These are phyloP conservation scores for Carduelis carduelis DNA, from an alignment of 2,797 vertebrate genomes.

Conservation along the genomic window DNA sequence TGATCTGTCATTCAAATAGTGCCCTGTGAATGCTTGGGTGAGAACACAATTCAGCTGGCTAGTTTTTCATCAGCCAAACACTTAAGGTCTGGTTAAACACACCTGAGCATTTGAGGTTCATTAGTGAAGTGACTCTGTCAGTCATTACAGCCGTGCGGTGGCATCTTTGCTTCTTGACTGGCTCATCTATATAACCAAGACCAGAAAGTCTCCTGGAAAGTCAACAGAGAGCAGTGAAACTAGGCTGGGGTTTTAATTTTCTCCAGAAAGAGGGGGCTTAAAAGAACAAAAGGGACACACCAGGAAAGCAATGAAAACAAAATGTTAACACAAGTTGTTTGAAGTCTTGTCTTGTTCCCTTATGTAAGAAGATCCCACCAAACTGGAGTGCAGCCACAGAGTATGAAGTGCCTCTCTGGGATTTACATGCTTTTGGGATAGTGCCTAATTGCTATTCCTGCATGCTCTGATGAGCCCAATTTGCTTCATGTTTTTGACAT, in stretches of 20 bases:
- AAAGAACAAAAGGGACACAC: background rate
- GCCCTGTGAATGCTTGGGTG: background rate
- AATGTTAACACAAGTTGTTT: background rate
- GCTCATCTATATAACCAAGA: background rate
- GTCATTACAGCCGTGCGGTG: background rate
- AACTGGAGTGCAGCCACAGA: background rate
- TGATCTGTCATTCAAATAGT: background rate
- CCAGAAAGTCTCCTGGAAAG: background rate
- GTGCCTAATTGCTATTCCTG: background rate
- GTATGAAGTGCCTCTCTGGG: background rate
- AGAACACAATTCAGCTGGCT: background rate
- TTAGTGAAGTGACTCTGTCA: background rate
- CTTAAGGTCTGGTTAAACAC: background rate
- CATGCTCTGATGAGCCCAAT: fast-evolving
- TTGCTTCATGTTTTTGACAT: background rate
- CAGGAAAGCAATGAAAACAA: background rate
- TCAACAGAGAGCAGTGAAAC: background rate
- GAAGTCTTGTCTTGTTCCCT: background rate
- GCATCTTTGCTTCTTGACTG: background rate
- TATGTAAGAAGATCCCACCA: background rate
- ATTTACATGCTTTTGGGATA: background rate
- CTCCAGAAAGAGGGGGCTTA: background rate
- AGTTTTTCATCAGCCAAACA: background rate
- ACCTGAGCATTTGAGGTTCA: background rate
- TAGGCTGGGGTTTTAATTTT: background rate